Conservation (phyloP, 1,140 invertebrate species). For the Paraescarpia echinospica region DNA sequence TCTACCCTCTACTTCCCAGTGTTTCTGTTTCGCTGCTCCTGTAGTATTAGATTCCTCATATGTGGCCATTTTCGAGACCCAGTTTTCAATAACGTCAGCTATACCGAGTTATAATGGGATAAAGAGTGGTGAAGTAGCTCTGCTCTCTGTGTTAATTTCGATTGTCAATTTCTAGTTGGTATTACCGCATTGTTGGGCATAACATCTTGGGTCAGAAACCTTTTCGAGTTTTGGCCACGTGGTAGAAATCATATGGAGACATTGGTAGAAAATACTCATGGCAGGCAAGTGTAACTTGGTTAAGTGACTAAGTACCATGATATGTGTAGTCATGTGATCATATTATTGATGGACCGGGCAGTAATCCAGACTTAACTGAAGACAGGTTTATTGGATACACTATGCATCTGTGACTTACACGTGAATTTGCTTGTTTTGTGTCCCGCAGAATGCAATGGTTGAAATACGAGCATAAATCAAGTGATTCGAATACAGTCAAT, state of each 20-base stretch:
- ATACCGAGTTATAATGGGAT: background rate
- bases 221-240: background rate
- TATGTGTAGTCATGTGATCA: background rate
- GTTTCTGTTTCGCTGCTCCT: background rate
- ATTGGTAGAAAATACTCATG: background rate
- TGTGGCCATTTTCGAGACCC: background rate
- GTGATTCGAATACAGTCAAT: background rate
- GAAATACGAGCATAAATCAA: background rate
- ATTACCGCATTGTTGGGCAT: background rate
- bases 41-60: background rate
- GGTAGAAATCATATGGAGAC: background rate
- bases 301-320: background rate
- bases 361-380: background rate
- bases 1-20: background rate
- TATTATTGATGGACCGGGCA: background rate
- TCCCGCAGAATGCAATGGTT: background rate
- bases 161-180: too few relatives aligned
- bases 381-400: background rate
- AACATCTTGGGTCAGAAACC: background rate
- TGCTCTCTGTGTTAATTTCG: too few relatives aligned
- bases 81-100: background rate
- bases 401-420: background rate
- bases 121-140: background rate
- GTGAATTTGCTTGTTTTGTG: background rate
- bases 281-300: background rate